These are phyloP conservation scores for Incurvaria masculella DNA, from an alignment of 2,888 invertebrate species.

Conservation along the genomic window DNA sequence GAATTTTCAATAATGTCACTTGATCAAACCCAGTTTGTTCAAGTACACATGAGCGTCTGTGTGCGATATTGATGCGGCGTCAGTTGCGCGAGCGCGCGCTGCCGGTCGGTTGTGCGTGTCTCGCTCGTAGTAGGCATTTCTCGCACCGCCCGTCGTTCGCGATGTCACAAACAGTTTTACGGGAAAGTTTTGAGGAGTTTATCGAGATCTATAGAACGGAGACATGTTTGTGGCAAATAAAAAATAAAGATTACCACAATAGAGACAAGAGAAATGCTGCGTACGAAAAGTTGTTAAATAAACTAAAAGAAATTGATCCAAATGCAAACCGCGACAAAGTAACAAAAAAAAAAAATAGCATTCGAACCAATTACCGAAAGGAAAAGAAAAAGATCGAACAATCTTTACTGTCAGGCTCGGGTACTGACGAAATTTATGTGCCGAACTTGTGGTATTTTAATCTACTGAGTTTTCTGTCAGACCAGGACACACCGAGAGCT, in stretches of 20 bases:
- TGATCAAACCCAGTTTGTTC: no score
- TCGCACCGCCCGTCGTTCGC: no score
- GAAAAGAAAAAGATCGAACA: not conserved
- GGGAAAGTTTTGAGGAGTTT: no score
- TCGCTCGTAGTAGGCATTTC: no score
- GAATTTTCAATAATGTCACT: no score
- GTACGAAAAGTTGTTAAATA: constrained; percentile 9
- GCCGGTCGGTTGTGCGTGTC: no score
- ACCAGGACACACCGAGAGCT: not conserved
- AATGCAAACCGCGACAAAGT: not conserved
- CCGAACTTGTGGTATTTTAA: not conserved
- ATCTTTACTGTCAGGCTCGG: not conserved
- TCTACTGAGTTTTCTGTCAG: not conserved
- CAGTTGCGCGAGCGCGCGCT: no score
- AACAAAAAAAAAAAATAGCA: not conserved
- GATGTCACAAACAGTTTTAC: no score
- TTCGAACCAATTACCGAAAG: not conserved
- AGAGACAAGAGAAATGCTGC: constrained; percentile 4
- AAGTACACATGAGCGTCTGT: no score
- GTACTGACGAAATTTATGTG: not conserved
- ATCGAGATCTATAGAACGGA: no score
- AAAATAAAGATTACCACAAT: constrained; percentile 9
- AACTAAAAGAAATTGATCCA: constrained; percentile 10
- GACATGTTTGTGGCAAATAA: constrained; percentile 8
- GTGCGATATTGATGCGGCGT: no score